Conservation (phyloP, 2,888 invertebrate species). For the Hemicrepidius hirtus region DNA sequence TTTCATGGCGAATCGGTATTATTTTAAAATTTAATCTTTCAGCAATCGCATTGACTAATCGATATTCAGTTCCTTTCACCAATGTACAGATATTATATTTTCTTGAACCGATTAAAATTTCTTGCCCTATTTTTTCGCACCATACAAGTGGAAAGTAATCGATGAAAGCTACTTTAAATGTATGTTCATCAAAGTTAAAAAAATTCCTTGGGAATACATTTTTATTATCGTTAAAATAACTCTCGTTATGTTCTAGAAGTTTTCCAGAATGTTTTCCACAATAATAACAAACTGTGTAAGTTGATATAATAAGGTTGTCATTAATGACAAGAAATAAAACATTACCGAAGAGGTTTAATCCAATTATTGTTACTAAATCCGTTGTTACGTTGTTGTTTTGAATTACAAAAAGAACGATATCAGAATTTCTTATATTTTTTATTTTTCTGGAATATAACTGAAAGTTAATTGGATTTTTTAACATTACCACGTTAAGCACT, state of each 20-base stretch:
- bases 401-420: neutral
- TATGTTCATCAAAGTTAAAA: constrained; percentile 22
- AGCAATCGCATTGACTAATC: constrained; percentile 4
- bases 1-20: constrained; percentile 1
- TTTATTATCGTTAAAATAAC: neutral
- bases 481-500: neutral
- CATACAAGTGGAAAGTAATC: constrained; percentile 35
- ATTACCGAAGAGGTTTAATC: neutral
- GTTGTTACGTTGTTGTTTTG: neutral
- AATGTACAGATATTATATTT: neutral
- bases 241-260: neutral
- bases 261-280: constrained; percentile 2
- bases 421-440: neutral
- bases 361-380: neutral
- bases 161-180: constrained; percentile 27
- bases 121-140: constrained; percentile 17
- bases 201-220: neutral
- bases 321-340: neutral
- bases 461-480: constrained; percentile 11
- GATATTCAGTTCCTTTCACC: constrained; percentile 27
- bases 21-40: constrained; percentile 23
- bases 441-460: neutral
- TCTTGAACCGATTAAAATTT: neutral
- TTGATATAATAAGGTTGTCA: neutral
- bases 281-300: constrained; percentile 4